Evolutionary conservation across 1,140 invertebrate genomes (phyloP), one percentile per base, ranked within the genome.

Genomic region (Drosophila pallidifrons): DNA sequence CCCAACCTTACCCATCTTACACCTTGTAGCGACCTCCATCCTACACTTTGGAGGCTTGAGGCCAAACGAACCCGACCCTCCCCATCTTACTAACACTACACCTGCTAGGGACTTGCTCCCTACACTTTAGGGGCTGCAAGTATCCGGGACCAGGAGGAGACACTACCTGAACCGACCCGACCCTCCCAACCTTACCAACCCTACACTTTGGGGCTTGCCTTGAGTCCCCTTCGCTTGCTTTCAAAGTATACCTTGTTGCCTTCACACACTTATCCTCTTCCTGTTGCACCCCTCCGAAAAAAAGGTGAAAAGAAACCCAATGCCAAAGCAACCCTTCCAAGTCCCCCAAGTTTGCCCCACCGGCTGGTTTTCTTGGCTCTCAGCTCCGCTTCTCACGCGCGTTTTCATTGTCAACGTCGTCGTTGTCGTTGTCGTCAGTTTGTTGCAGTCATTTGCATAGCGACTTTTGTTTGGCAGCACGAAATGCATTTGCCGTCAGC

Each of bases 351-450:
- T 38, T 8, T 8, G 2, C 20, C 57, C 25, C 45, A n/a, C 35
- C 15, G 38, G 54, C 16, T 15, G 30, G 30, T 32, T 38, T 35
- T 20, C 54, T 41, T 16, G 30, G 25, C 20, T 11, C 13, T 41
- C 10, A 3, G 2, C 38, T 41, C 1, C 10, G 13, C 25, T 52
- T 25, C 35, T 41, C 51, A 28, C 43, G 47, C 28, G 51, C 64
- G 64, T 54, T 77, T 74, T 74, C 75, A 77, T 78, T 78, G 75
- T 75, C 72, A 78, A 54, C 58, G 47, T 55, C 38, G 32, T 41
- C 52, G 76, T 52, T 38, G 68, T 28, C 47, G 25, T 28, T 35
- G 47, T 38, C 51, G 30, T 13, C 30, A 16, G 11, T 25, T 25
- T 25, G 15, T 49, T 38, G 35, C 68, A 43, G 11, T 43, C 54